Base-by-base conservation (phyloP, 2,888 invertebrate genomes). In the Drosophila multiciliata region DNA sequence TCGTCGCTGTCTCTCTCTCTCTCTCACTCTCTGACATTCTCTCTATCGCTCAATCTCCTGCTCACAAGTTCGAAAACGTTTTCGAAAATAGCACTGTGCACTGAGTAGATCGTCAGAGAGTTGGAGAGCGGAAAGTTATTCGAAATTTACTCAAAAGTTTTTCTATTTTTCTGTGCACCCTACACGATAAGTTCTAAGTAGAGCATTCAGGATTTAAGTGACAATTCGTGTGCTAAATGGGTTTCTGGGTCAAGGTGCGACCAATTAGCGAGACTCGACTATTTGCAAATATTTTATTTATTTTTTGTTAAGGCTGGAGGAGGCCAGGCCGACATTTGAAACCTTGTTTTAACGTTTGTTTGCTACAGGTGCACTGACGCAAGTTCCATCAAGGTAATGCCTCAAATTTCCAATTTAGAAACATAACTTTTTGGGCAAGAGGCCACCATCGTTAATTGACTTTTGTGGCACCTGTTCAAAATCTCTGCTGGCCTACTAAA, bases 231-330 rank as follows among this genome's bases (percentile, higher is more conserved):
- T 4, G 11, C 23, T 53, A 84, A 79, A 48, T 85, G 61, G 84
- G 85, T 87, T 82, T 84, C 33, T 87, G 85, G 87, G 85, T 85
- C 85, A 86, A 87, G 85, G 87, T 49, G 61, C 45, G 26, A 69
- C 48, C 71, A 73, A 80, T 79, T 79, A 82, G 76, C 70, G 45
- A 66, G 15, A 62, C n/a, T 20, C 66, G 49, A 2, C 66, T 52
- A 2, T 33, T 4, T n/a, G 45, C 40, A 33, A 55, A 50, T 53
- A 69, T 73, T 49, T 69, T 61, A 58, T 7, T 23, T 20, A 11
- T 57, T 36, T 40, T 33, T 17, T 17, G 15, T 26, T 17, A 23
- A 48, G 26, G 35, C 53, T 42, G 60, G 52, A 60, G 48, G 23
- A 36, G 58, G 50, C 36, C 68, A 36, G 58, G 50, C 36, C 65